These are phyloP conservation scores for Hydropotes inermis DNA, from an alignment of 2,113 vertebrate genomes.

Conservation along the genomic window DNA sequence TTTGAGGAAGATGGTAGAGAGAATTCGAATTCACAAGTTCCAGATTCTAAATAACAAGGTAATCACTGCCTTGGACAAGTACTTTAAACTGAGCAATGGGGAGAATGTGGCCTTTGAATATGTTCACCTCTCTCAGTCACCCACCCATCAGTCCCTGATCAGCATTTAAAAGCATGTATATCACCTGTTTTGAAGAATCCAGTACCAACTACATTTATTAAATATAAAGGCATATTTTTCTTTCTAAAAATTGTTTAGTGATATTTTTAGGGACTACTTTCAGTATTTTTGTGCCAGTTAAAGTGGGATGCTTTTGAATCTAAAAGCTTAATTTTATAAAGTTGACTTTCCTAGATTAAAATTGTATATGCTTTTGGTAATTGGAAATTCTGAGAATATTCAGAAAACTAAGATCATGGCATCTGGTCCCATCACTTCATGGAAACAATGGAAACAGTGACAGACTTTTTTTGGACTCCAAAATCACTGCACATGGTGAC, in stretches of 20 bases:
- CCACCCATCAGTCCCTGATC: conserved; percentile 94
- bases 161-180: conserved; percentile 83
- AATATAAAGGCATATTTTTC: conserved; percentile 18
- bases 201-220: not conserved
- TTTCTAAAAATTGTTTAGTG: not conserved
- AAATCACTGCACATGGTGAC: not conserved
- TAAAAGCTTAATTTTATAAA: conserved; percentile 78
- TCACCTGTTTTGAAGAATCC: not conserved
- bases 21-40: conserved; percentile 95
- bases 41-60: conserved; percentile 94
- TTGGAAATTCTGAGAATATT: conserved; percentile 50
- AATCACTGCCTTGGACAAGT: conserved; percentile 92
- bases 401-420: not conserved
- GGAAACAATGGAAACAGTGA: not conserved
- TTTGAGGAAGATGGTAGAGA: conserved; percentile 96
- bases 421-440: not conserved
- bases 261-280: conserved; percentile 61
- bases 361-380: conserved; percentile 79
- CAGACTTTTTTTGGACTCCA: not conserved
- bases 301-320: conserved; percentile 31
- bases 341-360: conserved; percentile 80
- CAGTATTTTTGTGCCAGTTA: conserved; percentile 54
- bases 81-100: conserved; percentile 91
- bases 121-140: conserved; percentile 94
- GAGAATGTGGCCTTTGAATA: conserved; percentile 94